Evolutionary conservation across 2,797 vertebrate genomes (phyloP).

Genomic region (Dromococcyx pavoninus): DNA sequence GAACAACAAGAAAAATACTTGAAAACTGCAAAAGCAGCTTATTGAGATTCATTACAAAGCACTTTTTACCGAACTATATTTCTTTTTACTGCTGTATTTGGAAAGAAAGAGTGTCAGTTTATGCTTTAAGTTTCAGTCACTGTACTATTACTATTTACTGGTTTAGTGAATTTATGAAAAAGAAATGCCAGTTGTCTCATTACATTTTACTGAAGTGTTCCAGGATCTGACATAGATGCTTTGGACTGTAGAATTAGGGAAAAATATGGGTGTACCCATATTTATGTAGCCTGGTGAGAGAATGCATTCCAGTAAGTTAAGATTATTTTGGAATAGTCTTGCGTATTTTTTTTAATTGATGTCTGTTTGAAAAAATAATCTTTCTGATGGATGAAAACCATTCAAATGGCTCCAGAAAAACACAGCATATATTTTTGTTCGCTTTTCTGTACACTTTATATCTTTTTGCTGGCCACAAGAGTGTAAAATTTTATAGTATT

Average conservation of each 20-base stretch:
- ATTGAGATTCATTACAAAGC: neutral
- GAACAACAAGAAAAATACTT: slow-evolving; percentile 20
- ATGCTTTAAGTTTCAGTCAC: neutral
- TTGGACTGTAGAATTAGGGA: slow-evolving; percentile 29
- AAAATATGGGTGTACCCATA: slow-evolving; percentile 36
- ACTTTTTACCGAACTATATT: neutral
- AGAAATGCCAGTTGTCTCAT: slow-evolving; percentile 44
- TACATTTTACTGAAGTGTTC: slow-evolving; percentile 31
- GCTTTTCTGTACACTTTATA: neutral
- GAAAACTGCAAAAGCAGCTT: slow-evolving; percentile 31
- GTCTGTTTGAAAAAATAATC: slow-evolving; percentile 14
- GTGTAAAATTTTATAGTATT: neutral
- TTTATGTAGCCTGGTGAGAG: slow-evolving; percentile 35
- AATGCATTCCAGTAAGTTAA: slow-evolving; percentile 51
- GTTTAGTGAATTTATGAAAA: slow-evolving; percentile 28
- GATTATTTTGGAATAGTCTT: slow-evolving; percentile 31
- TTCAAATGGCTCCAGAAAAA: neutral
- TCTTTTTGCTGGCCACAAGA: slow-evolving; percentile 9
- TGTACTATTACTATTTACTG: neutral
- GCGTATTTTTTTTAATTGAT: neutral
- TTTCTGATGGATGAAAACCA: neutral
- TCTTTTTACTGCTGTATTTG: neutral
- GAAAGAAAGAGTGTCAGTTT: neutral
- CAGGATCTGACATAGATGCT: slow-evolving; percentile 49
- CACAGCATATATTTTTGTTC: neutral